A percentile compares a stretch with the other conserved stretches of the same genome.
These are phyloP conservation scores for Dorcus parallelipipedus DNA, from an alignment of 2,888 invertebrate genomes.

Conservation along the genomic window DNA sequence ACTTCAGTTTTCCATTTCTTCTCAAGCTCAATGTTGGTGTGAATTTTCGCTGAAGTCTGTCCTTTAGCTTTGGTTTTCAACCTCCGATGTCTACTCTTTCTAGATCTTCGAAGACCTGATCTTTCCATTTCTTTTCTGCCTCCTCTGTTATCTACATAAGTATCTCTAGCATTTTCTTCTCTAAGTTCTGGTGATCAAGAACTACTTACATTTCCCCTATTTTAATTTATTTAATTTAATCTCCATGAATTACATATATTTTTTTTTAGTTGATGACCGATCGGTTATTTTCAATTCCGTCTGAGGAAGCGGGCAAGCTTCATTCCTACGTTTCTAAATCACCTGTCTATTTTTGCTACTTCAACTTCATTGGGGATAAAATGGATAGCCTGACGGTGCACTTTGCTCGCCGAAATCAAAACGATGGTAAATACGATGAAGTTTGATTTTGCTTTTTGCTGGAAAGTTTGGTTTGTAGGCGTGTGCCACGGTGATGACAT, in stretches of 20 bases:
- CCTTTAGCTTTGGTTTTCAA: no score
- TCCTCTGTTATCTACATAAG: no score
- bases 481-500: constrained; percentile 10
- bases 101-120: no score
- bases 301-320: constrained; percentile 54
- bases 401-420: constrained; percentile 5
- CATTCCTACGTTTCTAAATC: constrained; percentile 54
- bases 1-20: no score
- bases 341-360: constrained; percentile 56
- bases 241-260: neutral
- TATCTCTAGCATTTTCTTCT: no score
- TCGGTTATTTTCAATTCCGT: constrained; percentile 56
- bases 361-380: constrained; percentile 9
- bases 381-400: constrained; percentile 5
- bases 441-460: neutral
- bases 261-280: constrained; percentile 57
- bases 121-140: no score
- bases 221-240: no score
- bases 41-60: no score
- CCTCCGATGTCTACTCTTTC: no score
- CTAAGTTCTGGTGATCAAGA: no score
- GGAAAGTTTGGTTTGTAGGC: neutral
- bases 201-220: no score
- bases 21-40: no score
- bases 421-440: constrained; percentile 2